Conservation (phyloP, 2,797 vertebrate genomes). For the Cyclura pinguis region DNA sequence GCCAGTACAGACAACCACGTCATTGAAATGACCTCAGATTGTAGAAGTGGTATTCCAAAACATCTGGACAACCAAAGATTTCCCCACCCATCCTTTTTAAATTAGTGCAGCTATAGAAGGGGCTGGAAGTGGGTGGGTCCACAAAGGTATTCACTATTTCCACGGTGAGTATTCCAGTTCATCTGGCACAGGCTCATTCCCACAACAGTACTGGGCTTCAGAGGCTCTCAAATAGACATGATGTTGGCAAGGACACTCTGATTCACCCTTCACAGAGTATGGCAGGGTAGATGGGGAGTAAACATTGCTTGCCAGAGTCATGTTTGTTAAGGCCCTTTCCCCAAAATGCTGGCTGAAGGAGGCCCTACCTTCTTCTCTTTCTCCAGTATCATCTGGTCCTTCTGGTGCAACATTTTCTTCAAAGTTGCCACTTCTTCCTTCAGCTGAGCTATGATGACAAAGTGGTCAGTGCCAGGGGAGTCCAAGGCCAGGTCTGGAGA, state of each 20-base stretch:
- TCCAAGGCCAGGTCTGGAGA: conserved; percentile 83
- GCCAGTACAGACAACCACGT: neutral
- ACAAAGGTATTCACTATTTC: too few relatives aligned
- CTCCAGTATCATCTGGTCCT: conserved; percentile 86
- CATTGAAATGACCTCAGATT: too few relatives aligned
- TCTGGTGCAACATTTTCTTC: conserved; percentile 86
- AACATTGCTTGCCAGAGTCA: conserved; percentile 4
- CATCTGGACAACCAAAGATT: neutral
- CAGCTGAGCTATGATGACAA: conserved; percentile 85
- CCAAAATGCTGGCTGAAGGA: conserved; percentile 23
- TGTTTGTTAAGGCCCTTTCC: neutral
- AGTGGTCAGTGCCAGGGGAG: conserved; percentile 84
- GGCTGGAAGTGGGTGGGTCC: too few relatives aligned
- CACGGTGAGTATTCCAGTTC: neutral
- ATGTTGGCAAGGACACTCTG: too few relatives aligned
- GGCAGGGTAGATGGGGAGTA: neutral
- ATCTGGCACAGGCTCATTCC: accelerated
- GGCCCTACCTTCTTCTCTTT: conserved; percentile 84
- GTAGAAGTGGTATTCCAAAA: too few relatives aligned
- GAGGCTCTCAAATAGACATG: neutral
- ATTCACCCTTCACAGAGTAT: neutral
- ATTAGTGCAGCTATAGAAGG: neutral
- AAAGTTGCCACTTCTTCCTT: conserved; percentile 85
- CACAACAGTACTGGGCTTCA: neutral
- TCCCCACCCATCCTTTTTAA: neutral